Evolutionary conservation across 1,140 invertebrate species (phyloP), one percentile per base, ranked within the genome.

Genomic region (Asbolus verrucosus): DNA sequence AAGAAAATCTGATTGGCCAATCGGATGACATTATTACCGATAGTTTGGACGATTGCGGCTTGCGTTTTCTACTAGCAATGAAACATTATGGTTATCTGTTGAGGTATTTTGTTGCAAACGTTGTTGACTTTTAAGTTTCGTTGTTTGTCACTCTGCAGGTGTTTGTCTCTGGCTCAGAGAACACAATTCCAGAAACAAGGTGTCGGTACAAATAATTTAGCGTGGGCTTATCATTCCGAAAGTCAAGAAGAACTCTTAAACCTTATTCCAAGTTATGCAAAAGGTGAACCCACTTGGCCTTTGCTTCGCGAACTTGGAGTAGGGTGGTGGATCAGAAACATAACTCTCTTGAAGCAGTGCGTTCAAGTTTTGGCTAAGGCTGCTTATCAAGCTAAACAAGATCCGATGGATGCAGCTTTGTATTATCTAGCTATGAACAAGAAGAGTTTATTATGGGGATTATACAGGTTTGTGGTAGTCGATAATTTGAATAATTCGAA

Each of bases 191-290:
- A 97, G 78, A 91, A 92, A 65, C 89, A 92, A 72, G 98, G 98
- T 9, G 90, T 99, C 0, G 92, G 92, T 3, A 93, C 94, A 0
- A 93, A 95, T 65, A 96, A 98, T 82, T 85, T 99, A 8, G 96
- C 98, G 6, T 99, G 98, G 98, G 98, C 97, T 0, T 99, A 97
- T 82, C 98, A 99, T 84, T 99, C 97, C 0, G 98, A 99, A 82
- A 95, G 95, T 19, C 94, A 98, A 83, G 96, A 98, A 78, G 98
- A 98, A 81, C 82, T 99, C 21, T 82, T 99, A 1, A 91, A 92
- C 63, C 82, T 98, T 11, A 92, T 99, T 72, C 97, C 97, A 0
- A 93, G 91, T 13, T 93, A 94, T 81, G 87, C 90, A 0, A 94
- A 94, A 81, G 90, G 89, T 67, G 90, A 90, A 75, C 89, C 92